A percentile compares a stretch with the other conserved stretches of the same genome.
Evolutionary conservation across 2,888 invertebrate genomes (phyloP).

Genomic region (Meta bourneti): DNA sequence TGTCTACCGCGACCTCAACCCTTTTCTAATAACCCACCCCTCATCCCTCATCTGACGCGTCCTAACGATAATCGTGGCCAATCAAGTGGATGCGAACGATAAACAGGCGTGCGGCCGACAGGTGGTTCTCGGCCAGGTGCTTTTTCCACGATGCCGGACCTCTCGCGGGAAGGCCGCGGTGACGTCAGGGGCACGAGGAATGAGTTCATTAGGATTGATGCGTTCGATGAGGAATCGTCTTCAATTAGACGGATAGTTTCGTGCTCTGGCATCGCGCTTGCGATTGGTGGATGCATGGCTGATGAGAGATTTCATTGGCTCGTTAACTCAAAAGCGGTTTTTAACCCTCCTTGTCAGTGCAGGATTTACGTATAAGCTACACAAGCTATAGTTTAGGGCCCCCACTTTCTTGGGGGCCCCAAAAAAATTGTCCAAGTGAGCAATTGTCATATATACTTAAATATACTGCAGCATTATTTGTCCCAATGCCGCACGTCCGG

Average conservation of each 20-base stretch:
- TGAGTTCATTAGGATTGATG: conserved; percentile 33
- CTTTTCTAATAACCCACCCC: conserved; percentile 13
- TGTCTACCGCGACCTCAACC: conserved; percentile 11
- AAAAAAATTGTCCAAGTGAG: too few species aligned
- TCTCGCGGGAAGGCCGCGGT: conserved; percentile 7
- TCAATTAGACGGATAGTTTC: conserved; percentile 10
- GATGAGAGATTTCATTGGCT: too few species aligned
- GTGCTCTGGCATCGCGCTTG: too few species aligned
- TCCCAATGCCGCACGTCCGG: too few species aligned
- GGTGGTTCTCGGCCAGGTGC: conserved; percentile 64
- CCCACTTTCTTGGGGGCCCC: too few species aligned
- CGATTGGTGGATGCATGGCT: too few species aligned
- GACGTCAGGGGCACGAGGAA: conserved; percentile 45
- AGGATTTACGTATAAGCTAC: too few species aligned
- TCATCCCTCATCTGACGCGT: background rate
- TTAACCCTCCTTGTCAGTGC: too few species aligned
- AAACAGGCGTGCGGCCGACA: conserved; percentile 50
- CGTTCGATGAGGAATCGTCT: background rate
- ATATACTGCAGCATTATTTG: too few species aligned
- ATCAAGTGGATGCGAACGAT: conserved; percentile 6
- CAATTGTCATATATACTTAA: too few species aligned
- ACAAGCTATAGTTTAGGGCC: too few species aligned
- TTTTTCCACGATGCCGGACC: conserved; percentile 53
- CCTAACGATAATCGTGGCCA: background rate
- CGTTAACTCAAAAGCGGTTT: too few species aligned